phyloP scores from a whole-genome alignment of 2,888 invertebrate genomes.

The Bibio marci region DNA sequence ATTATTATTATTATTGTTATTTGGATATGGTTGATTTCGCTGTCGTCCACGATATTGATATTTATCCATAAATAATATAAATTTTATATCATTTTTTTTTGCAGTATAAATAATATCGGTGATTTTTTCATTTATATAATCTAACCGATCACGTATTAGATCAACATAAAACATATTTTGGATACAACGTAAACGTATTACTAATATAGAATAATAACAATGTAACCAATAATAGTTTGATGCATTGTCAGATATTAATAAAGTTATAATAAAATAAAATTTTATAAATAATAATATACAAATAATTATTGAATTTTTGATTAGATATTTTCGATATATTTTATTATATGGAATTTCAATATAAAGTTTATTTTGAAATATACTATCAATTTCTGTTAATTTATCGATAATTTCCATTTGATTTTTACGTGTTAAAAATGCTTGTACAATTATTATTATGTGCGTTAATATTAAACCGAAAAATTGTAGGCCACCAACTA shows the following conservation, averaged over 20 bases:
- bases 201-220: constrained; percentile 3
- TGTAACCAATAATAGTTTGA: constrained; percentile 5
- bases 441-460: constrained; percentile 13
- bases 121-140: constrained; percentile 9
- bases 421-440: constrained; percentile 10
- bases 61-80: constrained; percentile 1
- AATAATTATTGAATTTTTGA: constrained; percentile 4
- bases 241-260: neutral
- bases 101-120: constrained; percentile 9
- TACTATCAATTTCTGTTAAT: constrained; percentile 10
- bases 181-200: constrained; percentile 14
- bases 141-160: constrained; percentile 8
- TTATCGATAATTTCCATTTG: constrained; percentile 9
- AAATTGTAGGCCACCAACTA: constrained; percentile 11
- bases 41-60: neutral
- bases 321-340: neutral
- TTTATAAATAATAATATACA: constrained; percentile 4
- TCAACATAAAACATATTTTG: constrained; percentile 14
- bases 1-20: too few species aligned
- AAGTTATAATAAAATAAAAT: constrained; percentile 1
- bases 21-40: too few species aligned
- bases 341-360: constrained; percentile 2
- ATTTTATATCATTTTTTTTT: neutral
- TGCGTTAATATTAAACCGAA: constrained; percentile 14
- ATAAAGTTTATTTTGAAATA: constrained; percentile 8